A percentile compares a stretch with the other conserved stretches of the same genome.
Evolutionary conservation across 2,113 vertebrate species (phyloP).

Genomic region (Lampris megalopsis): DNA sequence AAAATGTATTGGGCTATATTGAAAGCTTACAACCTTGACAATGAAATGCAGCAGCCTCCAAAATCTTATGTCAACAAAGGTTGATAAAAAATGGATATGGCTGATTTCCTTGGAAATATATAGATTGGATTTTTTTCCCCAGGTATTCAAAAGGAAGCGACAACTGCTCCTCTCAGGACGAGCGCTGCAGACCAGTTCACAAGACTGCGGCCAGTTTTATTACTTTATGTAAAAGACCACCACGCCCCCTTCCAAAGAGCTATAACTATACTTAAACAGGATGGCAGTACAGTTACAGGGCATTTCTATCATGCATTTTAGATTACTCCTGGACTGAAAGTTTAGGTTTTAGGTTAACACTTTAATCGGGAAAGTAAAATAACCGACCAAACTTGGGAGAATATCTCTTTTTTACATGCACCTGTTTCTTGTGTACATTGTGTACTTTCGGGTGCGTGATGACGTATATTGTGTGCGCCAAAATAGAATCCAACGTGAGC

Average conservation of each 20-base stretch:
- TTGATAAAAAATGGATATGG: neutral
- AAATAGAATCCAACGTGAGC: slow-evolving; percentile 27
- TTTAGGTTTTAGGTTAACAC: neutral
- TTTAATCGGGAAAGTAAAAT: too few relatives aligned
- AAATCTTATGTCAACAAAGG: neutral
- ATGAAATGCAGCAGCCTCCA: neutral
- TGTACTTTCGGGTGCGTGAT: slow-evolving; percentile 15
- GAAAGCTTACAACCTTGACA: neutral
- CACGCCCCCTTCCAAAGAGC: slow-evolving; percentile 33
- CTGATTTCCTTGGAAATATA: neutral
- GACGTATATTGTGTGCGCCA: slow-evolving; percentile 67
- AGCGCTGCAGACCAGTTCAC: neutral
- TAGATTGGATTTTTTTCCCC: too few relatives aligned
- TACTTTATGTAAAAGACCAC: slow-evolving; percentile 46
- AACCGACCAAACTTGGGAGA: accelerated
- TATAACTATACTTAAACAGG: too few relatives aligned
- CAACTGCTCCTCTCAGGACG: too few relatives aligned
- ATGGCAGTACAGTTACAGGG: neutral
- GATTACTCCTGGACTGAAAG: neutral
- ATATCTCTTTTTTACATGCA: neutral
- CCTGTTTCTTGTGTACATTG: slow-evolving; percentile 36
- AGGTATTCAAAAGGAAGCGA: too few relatives aligned
- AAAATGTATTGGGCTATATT: neutral
- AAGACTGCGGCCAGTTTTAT: neutral
- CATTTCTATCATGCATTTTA: neutral